Conservation (phyloP, 2,888 invertebrate species). For the Volucella bombylans region DNA sequence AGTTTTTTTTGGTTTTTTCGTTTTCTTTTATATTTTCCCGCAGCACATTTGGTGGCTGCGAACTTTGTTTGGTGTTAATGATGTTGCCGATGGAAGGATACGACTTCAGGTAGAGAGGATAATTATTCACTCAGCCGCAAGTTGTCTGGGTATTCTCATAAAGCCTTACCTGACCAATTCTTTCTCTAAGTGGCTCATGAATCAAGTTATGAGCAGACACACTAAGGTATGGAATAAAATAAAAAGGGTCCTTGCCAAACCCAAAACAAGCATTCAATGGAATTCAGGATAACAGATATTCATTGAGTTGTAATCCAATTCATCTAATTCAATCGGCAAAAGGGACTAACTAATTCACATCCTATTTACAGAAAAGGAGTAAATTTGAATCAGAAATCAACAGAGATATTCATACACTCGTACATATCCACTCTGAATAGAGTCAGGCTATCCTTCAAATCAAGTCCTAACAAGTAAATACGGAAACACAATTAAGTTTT, state of each 20-base stretch:
- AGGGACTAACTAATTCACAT: slow-evolving; percentile 51
- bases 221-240: neutral
- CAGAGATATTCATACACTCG: neutral
- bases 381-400: slow-evolving; percentile 55
- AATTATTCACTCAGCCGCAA: slow-evolving; percentile 42
- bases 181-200: neutral
- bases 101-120: slow-evolving; percentile 37
- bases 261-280: slow-evolving; percentile 3
- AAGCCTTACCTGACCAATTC: slow-evolving; percentile 43
- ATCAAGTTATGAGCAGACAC: neutral
- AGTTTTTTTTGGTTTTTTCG: no score
- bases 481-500: slow-evolving; percentile 71
- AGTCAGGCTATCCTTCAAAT: slow-evolving; percentile 9
- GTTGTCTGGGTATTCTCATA: slow-evolving; percentile 8
- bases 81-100: slow-evolving; percentile 47
- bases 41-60: slow-evolving; percentile 56
- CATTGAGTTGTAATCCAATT: slow-evolving; percentile 66
- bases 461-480: slow-evolving; percentile 55
- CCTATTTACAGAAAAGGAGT: slow-evolving; percentile 21
- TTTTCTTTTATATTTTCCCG: slow-evolving; percentile 7
- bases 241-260: neutral
- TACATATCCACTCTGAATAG: neutral
- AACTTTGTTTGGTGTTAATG: slow-evolving; percentile 69
- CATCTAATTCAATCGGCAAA: slow-evolving; percentile 44
- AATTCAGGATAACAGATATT: slow-evolving; percentile 32